Evolutionary conservation across 2,113 vertebrate genomes (phyloP).

Genomic region (Poeciliopsis turrubarensis): DNA sequence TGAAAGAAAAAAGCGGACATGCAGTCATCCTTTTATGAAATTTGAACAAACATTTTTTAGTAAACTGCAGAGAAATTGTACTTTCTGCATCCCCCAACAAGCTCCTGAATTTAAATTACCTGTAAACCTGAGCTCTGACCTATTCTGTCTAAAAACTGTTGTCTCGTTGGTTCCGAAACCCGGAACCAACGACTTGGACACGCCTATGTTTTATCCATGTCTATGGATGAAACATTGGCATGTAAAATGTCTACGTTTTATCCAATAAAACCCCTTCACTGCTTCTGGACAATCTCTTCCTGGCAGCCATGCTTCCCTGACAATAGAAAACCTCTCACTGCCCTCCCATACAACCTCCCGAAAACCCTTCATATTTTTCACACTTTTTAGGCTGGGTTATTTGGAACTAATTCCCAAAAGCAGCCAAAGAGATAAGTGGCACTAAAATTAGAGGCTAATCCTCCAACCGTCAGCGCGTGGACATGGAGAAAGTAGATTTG

Average conservation of each 20-base stretch:
- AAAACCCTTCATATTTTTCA: constrained; percentile 56
- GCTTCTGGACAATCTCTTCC: constrained; percentile 55
- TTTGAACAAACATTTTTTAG: too few relatives aligned
- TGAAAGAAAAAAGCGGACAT: too few relatives aligned
- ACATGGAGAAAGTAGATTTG: constrained; percentile 78
- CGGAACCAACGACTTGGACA: too few relatives aligned
- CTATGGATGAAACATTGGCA: too few relatives aligned
- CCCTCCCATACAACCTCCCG: constrained; percentile 31
- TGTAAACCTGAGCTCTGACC: too few relatives aligned
- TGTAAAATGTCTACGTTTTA: constrained; percentile 40
- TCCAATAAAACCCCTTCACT: constrained; percentile 34
- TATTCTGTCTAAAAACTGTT: too few relatives aligned
- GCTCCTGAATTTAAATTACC: too few relatives aligned
- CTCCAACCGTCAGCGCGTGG: constrained; percentile 63
- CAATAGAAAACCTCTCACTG: constrained; percentile 52
- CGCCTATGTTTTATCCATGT: too few relatives aligned
- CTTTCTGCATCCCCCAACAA: too few relatives aligned
- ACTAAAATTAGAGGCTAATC: constrained; percentile 78
- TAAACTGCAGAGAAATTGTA: too few relatives aligned
- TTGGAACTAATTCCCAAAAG: constrained; percentile 74
- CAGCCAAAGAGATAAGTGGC: constrained; percentile 69
- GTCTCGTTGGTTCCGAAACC: too few relatives aligned
- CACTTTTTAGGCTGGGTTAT: constrained; percentile 60
- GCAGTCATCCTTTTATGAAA: too few relatives aligned
- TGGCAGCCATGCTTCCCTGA: constrained; percentile 46